These are phyloP conservation scores for Cassiopea andromeda DNA, from an alignment of 30 jellyfish, hydroid and myxozoan genomes.

Conservation along the genomic window DNA sequence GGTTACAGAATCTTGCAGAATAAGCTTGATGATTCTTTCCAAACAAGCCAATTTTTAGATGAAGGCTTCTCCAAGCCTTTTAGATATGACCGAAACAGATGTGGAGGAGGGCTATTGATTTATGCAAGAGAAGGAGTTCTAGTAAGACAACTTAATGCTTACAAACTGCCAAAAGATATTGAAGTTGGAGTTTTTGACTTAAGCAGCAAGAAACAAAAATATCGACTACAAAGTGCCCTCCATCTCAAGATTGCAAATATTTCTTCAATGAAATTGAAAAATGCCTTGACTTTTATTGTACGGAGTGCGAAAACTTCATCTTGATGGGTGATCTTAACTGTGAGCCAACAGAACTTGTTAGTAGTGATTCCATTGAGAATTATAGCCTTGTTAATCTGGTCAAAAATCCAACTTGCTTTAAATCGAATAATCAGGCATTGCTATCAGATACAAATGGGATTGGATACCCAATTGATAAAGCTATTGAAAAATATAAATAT, in stretches of 20 bases:
- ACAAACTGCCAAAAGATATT: slow-evolving; percentile 8
- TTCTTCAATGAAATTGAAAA: slow-evolving; percentile 39
- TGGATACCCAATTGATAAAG: slow-evolving; percentile 17
- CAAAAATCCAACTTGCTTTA: slow-evolving; percentile 39
- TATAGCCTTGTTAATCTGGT: slow-evolving; percentile 2
- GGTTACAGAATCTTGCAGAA: no score
- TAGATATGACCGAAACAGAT: slow-evolving; percentile 20
- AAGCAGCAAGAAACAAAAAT: not conserved
- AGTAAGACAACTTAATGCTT: slow-evolving; percentile 14
- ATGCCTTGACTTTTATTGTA: slow-evolving; percentile 3
- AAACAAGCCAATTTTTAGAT: not conserved
- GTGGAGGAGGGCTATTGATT: slow-evolving; percentile 35
- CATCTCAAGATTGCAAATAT: slow-evolving; percentile 9
- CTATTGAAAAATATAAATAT: slow-evolving; percentile 53
- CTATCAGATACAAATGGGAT: slow-evolving; percentile 33
- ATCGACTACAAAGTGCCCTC: slow-evolving; percentile 17
- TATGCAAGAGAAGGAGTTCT: slow-evolving; percentile 16
- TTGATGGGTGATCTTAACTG: slow-evolving; percentile 18
- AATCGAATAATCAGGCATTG: slow-evolving; percentile 28
- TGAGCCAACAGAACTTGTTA: slow-evolving; percentile 9
- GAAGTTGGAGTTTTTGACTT: not conserved
- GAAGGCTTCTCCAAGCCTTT: slow-evolving; percentile 40
- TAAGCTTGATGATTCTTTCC: no score
- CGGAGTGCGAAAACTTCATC: slow-evolving; percentile 12
- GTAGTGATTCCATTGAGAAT: slow-evolving; percentile 12